phyloP scores from a whole-genome alignment of 1,140 invertebrate genomes.

The Lepidurus packardi region DNA sequence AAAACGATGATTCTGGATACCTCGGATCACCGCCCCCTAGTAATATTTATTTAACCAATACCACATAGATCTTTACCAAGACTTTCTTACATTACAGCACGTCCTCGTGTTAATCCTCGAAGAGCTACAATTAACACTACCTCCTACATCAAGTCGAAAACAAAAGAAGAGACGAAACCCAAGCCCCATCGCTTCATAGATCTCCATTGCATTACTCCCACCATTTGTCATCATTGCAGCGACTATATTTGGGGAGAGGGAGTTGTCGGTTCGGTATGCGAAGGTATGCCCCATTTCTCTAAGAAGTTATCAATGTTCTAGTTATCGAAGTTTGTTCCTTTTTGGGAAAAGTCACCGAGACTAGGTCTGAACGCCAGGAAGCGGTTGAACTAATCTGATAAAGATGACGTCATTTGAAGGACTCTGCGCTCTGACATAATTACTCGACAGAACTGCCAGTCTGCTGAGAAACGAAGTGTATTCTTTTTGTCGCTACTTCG shows the following conservation, averaged over 20 bases:
- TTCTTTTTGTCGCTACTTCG: too few species aligned
- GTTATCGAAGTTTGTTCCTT: background rate
- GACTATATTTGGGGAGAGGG: constrained; percentile 28
- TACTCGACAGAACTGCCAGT: too few species aligned
- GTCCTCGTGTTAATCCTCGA: background rate
- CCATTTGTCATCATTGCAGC: constrained; percentile 40
- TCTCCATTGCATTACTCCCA: constrained; percentile 38
- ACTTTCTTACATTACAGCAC: background rate
- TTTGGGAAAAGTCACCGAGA: background rate
- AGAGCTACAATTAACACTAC: constrained; percentile 24
- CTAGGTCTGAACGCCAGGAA: background rate
- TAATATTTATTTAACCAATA: constrained; percentile 33
- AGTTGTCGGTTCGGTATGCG: constrained; percentile 7
- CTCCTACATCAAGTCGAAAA: background rate
- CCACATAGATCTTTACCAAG: background rate
- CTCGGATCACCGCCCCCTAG: constrained; percentile 36
- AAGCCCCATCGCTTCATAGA: constrained; percentile 37
- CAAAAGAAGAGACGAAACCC: constrained; percentile 22
- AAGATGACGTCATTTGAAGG: background rate
- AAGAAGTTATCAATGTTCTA: background rate
- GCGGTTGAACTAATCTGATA: background rate
- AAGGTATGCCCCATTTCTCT: background rate
- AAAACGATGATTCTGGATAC: constrained; percentile 39
- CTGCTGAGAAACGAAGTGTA: too few species aligned
- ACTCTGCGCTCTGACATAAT: too few species aligned